These are phyloP conservation scores for Meteorus sp. DNA, from an alignment of 1,140 invertebrate species.

Conservation along the genomic window DNA sequence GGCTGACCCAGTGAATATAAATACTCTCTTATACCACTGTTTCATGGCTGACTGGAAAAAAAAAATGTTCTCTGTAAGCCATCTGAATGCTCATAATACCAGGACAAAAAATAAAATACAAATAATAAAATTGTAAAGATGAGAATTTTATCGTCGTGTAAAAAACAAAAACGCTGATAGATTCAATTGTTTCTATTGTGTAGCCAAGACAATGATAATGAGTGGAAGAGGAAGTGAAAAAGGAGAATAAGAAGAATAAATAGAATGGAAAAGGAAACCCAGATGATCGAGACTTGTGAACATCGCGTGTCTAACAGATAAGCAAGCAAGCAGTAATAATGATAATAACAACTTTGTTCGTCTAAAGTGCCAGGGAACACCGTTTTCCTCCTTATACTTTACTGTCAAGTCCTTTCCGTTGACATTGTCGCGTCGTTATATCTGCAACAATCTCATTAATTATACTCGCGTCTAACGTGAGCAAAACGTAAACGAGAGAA, in stretches of 20 bases:
- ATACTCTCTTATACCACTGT: background rate
- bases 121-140: too few species aligned
- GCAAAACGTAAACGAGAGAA: constrained; percentile 27
- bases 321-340: constrained; percentile 39
- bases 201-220: too few species aligned
- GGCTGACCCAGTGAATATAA: constrained; percentile 29
- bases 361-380: constrained; percentile 20
- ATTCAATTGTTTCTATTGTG: too few species aligned
- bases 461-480: constrained; percentile 30
- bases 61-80: background rate
- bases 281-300: constrained; percentile 23
- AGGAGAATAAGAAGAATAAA: background rate
- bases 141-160: too few species aligned
- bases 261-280: background rate
- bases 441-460: constrained; percentile 42
- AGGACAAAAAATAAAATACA: background rate
- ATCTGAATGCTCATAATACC: background rate
- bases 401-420: constrained; percentile 18
- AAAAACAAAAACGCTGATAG: too few species aligned
- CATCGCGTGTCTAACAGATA: constrained; percentile 42
- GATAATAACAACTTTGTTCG: constrained; percentile 40
- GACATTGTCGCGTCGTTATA: constrained; percentile 33
- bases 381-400: constrained; percentile 14
- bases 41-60: background rate
- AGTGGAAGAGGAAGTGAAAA: background rate